These are phyloP conservation scores for Ageneiosus marmoratus DNA, from an alignment of 2,113 vertebrate species.

Conservation along the genomic window DNA sequence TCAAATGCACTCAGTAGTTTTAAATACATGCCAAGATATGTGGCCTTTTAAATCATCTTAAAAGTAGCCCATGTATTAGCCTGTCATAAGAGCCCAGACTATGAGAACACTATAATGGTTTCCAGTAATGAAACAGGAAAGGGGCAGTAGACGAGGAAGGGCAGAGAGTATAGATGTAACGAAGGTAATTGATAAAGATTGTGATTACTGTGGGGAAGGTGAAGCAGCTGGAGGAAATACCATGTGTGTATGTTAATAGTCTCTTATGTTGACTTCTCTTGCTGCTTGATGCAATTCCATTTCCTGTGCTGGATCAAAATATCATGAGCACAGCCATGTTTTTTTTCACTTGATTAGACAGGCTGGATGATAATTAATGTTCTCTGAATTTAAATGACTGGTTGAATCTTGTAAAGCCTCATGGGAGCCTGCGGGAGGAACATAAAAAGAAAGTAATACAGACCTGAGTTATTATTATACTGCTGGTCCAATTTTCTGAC, in stretches of 20 bases:
- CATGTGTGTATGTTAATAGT: conserved; percentile 41
- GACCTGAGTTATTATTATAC: conserved; percentile 46
- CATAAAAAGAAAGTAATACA: conserved; percentile 10
- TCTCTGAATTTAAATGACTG: conserved; percentile 40
- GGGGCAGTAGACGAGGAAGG: conserved; percentile 4
- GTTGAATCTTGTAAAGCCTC: conserved; percentile 26
- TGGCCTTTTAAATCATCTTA: conserved; percentile 49
- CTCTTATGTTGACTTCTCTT: conserved; percentile 3
- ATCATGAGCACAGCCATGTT: conserved; percentile 15
- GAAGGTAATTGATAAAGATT: conserved; percentile 46
- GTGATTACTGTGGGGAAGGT: conserved; percentile 47
- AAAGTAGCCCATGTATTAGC: conserved; percentile 31
- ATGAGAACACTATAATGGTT: conserved; percentile 27
- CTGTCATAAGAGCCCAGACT: conserved; percentile 13
- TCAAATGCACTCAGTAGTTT: conserved; percentile 36
- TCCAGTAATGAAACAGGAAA: conserved; percentile 3
- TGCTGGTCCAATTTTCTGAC: conserved; percentile 39
- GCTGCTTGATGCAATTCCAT: conserved; percentile 7
- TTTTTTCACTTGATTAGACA: conserved; percentile 33
- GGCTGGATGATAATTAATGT: conserved; percentile 44
- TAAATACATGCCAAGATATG: conserved; percentile 38
- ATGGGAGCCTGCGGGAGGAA: conserved; percentile 32
- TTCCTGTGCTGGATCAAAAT: conserved; percentile 11
- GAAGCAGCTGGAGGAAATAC: conserved; percentile 16
- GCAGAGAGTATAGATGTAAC: conserved; percentile 30